A percentile compares a stretch with the other conserved stretches of the same genome.
These are phyloP conservation scores for Pherbina coryleti DNA, from an alignment of 2,888 invertebrate species.

Conservation along the genomic window DNA sequence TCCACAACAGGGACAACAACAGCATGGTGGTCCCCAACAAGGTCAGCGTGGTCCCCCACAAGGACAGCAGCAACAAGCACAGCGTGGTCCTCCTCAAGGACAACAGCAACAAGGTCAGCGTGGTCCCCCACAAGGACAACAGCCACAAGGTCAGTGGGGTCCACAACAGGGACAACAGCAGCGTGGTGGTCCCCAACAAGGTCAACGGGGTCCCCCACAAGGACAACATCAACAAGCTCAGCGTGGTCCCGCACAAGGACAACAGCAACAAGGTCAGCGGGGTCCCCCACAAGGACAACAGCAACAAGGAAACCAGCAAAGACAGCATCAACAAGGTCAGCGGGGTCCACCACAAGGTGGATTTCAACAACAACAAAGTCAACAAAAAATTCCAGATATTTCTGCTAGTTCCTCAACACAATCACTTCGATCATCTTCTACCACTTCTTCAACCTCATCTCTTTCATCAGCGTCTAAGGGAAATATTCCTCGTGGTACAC, in stretches of 20 bases:
- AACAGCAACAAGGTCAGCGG: conserved; percentile 24
- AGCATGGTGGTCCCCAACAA: background rate
- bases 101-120: conserved; percentile 27
- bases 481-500: conserved; percentile 58
- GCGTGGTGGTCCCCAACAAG: background rate
- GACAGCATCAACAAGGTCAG: conserved; percentile 1
- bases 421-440: background rate
- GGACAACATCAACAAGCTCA: conserved; percentile 35
- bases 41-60: background rate
- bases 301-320: background rate
- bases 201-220: background rate
- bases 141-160: conserved; percentile 23
- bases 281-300: conserved; percentile 21
- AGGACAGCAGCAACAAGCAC: conserved; percentile 11
- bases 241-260: background rate
- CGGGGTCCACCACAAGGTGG: conserved; percentile 10
- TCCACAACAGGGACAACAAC: conserved; percentile 30
- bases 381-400: conserved; percentile 9
- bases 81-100: conserved; percentile 2
- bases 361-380: conserved; percentile 21
- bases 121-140: conserved; percentile 36
- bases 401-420: conserved; percentile 21
- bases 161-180: conserved; percentile 29
- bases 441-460: conserved; percentile 27
- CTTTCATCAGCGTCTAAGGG: conserved; percentile 35